Evolutionary conservation across 2,113 vertebrate genomes (phyloP), one percentile per base, ranked within the genome.

Genomic region (Psittacara wagleri): DNA sequence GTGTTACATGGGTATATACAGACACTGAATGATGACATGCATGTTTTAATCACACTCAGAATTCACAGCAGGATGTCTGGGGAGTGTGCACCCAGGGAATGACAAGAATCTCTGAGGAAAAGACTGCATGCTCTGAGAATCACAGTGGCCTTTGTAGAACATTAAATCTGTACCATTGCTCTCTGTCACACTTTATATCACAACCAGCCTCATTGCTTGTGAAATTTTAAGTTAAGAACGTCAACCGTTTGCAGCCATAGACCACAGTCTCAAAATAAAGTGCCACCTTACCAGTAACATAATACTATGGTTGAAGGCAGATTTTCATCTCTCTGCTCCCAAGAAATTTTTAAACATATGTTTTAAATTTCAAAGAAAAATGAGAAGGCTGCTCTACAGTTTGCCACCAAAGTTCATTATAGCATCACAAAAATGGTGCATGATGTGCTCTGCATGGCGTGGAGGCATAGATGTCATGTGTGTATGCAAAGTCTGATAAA

Each of bases 401-500:
- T 33, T 76, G 20, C 13, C 31, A 55, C 8, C 51, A 28, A 89
- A 68, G 4, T 46, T 1, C 24, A 16, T 54, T 83, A 7, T n/a
- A 57, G 52, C 14, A 46, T 81, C 31, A 72, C 7, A 51, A 27
- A 9, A 37, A 6, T 4, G 6, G 1, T 79, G 17, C 11, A 25
- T 41, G 31, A 44, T 25, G 1, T 28, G 6, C 61, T 82, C 16
- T 23, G 51, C 4, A 8, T 55, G 9, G 2, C 2, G 1, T 8
- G 7, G 57, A 84, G 37, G 5, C 22, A 46, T 6, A 4, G 14
- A 3, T 79, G 46, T 43, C 2, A 1, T 10, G 7, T 48, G 33
- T 70, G 19, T 2, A n/a, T 41, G 22, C 6, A 64, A 46, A 41
- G 3, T 61, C 59, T 69, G 29, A 52, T 5, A 77, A n/a, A 67